These are phyloP conservation scores for Mastacembelus armatus DNA, from an alignment of 2,797 vertebrate species.

Conservation along the genomic window DNA sequence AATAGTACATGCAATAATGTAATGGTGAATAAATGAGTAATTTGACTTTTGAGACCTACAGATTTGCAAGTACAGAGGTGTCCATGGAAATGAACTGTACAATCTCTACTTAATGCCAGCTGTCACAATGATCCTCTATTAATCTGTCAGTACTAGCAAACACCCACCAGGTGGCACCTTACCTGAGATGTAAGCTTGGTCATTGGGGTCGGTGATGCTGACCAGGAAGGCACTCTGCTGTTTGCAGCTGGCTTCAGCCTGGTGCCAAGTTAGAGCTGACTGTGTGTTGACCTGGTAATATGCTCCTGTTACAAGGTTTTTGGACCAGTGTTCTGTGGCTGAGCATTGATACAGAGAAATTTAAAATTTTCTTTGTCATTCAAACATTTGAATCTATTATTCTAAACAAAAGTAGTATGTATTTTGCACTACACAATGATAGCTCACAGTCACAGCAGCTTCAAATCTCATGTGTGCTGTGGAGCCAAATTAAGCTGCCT, in stretches of 20 bases:
- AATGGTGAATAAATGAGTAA: too few species aligned
- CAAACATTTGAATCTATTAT: not conserved
- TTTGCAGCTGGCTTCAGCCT: conserved; percentile 91
- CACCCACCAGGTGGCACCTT: conserved; percentile 46
- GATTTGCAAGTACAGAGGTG: too few species aligned
- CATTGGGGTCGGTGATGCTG: conserved; percentile 87
- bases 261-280: conserved; percentile 88
- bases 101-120: too few species aligned
- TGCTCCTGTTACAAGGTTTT: conserved; percentile 82
- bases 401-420: not conserved
- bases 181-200: conserved; percentile 91
- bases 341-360: conserved; percentile 35
- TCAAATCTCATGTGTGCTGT: not conserved
- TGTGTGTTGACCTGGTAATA: conserved; percentile 89
- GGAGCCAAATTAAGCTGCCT: not conserved
- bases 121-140: conserved; percentile 14
- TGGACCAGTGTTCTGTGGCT: conserved; percentile 86
- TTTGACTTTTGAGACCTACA: too few species aligned
- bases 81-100: too few species aligned
- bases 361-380: not conserved
- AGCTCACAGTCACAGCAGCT: not conserved
- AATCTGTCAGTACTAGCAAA: not conserved
- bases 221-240: conserved; percentile 88
- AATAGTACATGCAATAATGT: too few species aligned
- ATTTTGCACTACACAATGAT: not conserved